Percentiles rank a stretch among this genome's conserved stretches.
phyloP scores from a whole-genome alignment of 2,113 vertebrate genomes.

The Gymnarchus niloticus region DNA sequence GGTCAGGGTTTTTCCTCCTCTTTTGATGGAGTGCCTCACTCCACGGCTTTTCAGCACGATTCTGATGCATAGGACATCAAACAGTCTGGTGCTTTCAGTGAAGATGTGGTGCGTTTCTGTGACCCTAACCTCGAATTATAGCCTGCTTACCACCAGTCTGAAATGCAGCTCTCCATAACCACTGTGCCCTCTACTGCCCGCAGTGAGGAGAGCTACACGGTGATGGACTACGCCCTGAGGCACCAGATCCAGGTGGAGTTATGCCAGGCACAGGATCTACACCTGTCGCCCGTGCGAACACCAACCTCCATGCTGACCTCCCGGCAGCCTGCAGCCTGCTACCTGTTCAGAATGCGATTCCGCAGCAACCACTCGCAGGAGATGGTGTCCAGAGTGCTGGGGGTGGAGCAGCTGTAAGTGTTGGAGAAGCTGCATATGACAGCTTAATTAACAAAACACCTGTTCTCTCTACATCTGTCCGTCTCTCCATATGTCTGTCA shows the following conservation, averaged over 20 bases:
- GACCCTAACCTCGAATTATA: background rate
- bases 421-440: no score
- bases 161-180: background rate
- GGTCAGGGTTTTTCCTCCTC: background rate
- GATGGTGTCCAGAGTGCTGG: constrained; percentile 77
- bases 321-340: constrained; percentile 57
- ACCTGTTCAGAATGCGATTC: constrained; percentile 75
- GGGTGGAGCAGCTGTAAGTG: constrained; percentile 81
- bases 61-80: background rate
- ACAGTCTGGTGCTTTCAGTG: background rate
- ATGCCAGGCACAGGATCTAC: constrained; percentile 64
- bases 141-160: background rate
- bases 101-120: background rate
- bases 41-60: background rate
- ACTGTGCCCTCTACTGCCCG: background rate
- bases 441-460: no score
- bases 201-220: constrained; percentile 90
- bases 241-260: constrained; percentile 77
- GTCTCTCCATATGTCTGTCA: background rate
- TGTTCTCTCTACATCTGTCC: no score
- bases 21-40: background rate
- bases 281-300: constrained; percentile 66
- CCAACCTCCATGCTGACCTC: constrained; percentile 68
- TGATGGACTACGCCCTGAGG: constrained; percentile 80
- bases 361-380: constrained; percentile 79